These are phyloP conservation scores for Telmatherina bonti DNA, from an alignment of 2,797 vertebrate species.

Conservation along the genomic window DNA sequence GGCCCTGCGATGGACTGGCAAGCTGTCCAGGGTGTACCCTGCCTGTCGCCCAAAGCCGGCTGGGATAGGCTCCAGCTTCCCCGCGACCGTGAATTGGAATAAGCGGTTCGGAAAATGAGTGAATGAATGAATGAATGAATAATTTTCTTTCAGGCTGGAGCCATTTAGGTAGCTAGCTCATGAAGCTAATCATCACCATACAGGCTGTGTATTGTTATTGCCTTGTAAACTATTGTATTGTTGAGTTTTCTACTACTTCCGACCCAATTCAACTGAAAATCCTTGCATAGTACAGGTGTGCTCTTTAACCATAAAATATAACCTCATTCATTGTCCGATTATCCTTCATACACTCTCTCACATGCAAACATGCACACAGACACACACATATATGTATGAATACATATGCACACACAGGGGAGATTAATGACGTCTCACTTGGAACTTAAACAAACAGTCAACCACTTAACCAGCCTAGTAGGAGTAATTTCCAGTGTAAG, in stretches of 20 bases:
- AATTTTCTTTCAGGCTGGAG: no score
- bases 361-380: slow-evolving; percentile 6
- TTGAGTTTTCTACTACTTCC: not conserved
- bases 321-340: slow-evolving; percentile 20
- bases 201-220: not conserved
- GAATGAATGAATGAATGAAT: no score
- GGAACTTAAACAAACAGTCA: slow-evolving; percentile 70
- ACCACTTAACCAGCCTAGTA: slow-evolving; percentile 77
- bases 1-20: no score
- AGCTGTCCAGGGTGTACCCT: no score
- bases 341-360: not conserved
- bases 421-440: slow-evolving; percentile 73
- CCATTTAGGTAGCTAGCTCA: not conserved
- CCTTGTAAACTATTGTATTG: no score
- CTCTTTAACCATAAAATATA: slow-evolving; percentile 25
- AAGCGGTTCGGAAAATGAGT: no score
- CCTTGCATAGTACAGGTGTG: not conserved
- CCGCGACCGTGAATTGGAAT: no score
- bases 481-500: slow-evolving; percentile 78
- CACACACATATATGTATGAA: not conserved
- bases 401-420: slow-evolving; percentile 14
- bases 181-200: not conserved
- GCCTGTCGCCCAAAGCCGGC: no score
- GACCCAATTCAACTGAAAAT: not conserved
- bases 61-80: no score